phyloP scores from a whole-genome alignment of 2,888 invertebrate species.

The Mesochorus sp. region DNA sequence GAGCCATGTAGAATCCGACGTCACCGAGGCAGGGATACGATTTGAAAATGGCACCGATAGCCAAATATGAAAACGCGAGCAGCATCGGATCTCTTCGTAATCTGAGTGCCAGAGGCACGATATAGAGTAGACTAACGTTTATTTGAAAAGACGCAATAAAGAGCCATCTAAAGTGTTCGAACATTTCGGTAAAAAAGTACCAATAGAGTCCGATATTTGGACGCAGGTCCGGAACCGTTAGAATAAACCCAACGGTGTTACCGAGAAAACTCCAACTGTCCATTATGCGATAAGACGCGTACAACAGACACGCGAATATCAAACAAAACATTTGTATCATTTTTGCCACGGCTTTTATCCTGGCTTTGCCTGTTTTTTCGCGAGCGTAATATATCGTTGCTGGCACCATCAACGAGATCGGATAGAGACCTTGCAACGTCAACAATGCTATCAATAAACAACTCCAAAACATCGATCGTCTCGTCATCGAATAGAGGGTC shows the following conservation, averaged over 20 bases:
- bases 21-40: constrained; percentile 99
- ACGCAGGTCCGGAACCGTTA: constrained; percentile 95
- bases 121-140: constrained; percentile 95
- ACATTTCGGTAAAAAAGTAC: constrained; percentile 99
- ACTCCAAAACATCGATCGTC: constrained; percentile 85
- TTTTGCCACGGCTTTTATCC: constrained; percentile 83
- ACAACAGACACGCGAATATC: constrained; percentile 84
- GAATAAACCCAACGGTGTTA: constrained; percentile 85
- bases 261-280: constrained; percentile 83
- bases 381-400: constrained; percentile 88
- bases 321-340: constrained; percentile 84
- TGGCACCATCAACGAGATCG: constrained; percentile 92
- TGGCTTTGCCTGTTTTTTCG: constrained; percentile 83
- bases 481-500: constrained; percentile 88
- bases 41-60: constrained; percentile 95
- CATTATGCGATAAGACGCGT: constrained; percentile 86
- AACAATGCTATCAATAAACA: constrained; percentile 89
- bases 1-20: constrained; percentile 94
- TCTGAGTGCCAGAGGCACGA: constrained; percentile 92
- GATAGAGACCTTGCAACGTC: constrained; percentile 92
- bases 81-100: constrained; percentile 91
- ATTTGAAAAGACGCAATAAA: constrained; percentile 99
- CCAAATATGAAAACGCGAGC: constrained; percentile 90
- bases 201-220: constrained; percentile 99
- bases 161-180: constrained; percentile 97